A percentile compares a stretch with the other conserved stretches of the same genome.
Evolutionary conservation across 2,797 vertebrate genomes (phyloP).

Genomic region (Acipenser ruthenus): DNA sequence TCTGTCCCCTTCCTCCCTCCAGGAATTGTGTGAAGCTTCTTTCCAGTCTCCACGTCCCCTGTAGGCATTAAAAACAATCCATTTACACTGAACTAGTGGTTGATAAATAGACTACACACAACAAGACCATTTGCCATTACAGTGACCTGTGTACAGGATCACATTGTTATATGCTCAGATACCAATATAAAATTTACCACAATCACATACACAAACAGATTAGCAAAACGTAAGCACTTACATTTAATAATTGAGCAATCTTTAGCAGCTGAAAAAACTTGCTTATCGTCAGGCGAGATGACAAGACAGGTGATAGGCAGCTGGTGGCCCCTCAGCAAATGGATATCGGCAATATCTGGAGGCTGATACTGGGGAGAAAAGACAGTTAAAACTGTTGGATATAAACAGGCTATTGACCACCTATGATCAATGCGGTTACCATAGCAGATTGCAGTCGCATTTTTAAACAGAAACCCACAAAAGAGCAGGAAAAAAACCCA

Average conservation of each 20-base stretch:
- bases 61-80: background rate
- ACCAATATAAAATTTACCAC: no score
- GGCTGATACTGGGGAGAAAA: constrained; percentile 25
- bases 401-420: background rate
- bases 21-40: constrained; percentile 70
- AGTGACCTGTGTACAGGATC: no score
- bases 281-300: constrained; percentile 79
- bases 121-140: no score
- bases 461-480: no score
- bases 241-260: constrained; percentile 94
- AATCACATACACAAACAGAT: no score
- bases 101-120: no score
- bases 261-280: constrained; percentile 85
- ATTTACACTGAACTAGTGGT: no score
- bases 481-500: background rate
- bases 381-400: background rate
- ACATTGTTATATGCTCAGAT: no score
- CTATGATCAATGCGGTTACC: no score
- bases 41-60: constrained; percentile 85
- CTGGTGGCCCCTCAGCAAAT: constrained; percentile 81
- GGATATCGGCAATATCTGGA: constrained; percentile 67
- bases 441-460: no score
- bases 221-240: constrained; percentile 41
- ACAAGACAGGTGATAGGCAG: constrained; percentile 85
- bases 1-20: constrained; percentile 75